These are phyloP conservation scores for Bombylius major DNA, from an alignment of 2,888 invertebrate genomes.

Conservation along the genomic window DNA sequence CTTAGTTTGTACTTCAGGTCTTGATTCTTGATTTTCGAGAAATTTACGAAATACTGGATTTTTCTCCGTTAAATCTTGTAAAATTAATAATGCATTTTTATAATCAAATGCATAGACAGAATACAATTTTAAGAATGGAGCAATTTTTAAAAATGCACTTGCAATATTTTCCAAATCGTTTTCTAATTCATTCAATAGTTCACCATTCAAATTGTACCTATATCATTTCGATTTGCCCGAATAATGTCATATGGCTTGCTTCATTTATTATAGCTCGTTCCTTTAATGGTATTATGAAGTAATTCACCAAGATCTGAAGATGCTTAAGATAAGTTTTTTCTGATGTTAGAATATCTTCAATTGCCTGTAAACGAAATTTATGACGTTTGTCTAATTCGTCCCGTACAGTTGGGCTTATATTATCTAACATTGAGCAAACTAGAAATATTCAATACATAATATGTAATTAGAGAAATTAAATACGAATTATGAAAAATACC, in stretches of 20 bases:
- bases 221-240: slow-evolving; percentile 51
- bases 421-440: slow-evolving; percentile 46
- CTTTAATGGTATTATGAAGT: slow-evolving; percentile 47
- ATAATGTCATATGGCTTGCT: slow-evolving; percentile 41
- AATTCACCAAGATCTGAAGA: slow-evolving; percentile 50
- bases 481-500: neutral
- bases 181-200: slow-evolving; percentile 45
- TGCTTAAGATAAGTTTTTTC: slow-evolving; percentile 57
- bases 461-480: no score
- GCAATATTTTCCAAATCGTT: slow-evolving; percentile 45
- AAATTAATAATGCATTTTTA: slow-evolving; percentile 45
- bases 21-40: slow-evolving; percentile 48
- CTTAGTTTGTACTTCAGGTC: slow-evolving; percentile 57
- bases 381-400: slow-evolving; percentile 28
- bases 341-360: slow-evolving; percentile 55
- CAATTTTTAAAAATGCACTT: slow-evolving; percentile 53
- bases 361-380: slow-evolving; percentile 41
- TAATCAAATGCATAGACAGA: slow-evolving; percentile 66
- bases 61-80: slow-evolving; percentile 43
- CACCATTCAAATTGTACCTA: slow-evolving; percentile 50
- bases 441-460: slow-evolving; percentile 10
- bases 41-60: slow-evolving; percentile 45
- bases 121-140: slow-evolving; percentile 66
- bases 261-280: slow-evolving; percentile 40
- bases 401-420: slow-evolving; percentile 19